A percentile compares a stretch with the other conserved stretches of the same genome.
These are phyloP conservation scores for Miichthys miiuy DNA, from an alignment of 2,797 vertebrate genomes.

Conservation along the genomic window DNA sequence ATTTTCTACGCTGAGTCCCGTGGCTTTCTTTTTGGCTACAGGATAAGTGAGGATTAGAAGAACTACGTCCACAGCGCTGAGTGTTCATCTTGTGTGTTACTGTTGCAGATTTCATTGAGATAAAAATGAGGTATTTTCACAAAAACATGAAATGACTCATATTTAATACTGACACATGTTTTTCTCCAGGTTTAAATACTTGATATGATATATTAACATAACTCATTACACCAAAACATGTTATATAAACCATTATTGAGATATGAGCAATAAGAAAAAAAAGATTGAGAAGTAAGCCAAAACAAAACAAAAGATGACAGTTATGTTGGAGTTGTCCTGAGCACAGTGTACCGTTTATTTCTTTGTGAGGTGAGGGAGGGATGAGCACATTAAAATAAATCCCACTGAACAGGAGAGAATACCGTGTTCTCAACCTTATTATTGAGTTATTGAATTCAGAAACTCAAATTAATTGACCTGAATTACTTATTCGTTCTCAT, in stretches of 20 bases:
- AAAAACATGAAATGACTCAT: not conserved
- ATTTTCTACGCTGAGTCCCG: not conserved
- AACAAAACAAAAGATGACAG: not conserved
- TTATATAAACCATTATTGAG: not conserved
- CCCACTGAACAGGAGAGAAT: not conserved
- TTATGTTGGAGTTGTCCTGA: not conserved
- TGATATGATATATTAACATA: not conserved
- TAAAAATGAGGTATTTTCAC: not conserved
- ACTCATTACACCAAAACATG: too few species aligned
- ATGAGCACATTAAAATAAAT: not conserved
- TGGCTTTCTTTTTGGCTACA: slow-evolving; percentile 8
- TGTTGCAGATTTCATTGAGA: slow-evolving; percentile 3
- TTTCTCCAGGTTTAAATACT: not conserved
- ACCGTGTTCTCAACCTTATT: not conserved
- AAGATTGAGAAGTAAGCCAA: not conserved
- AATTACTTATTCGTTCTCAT: slow-evolving; percentile 16
- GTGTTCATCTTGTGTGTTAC: not conserved
- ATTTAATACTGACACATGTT: not conserved
- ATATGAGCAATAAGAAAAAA: not conserved
- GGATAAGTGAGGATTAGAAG: slow-evolving; percentile 26
- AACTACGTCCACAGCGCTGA: not conserved
- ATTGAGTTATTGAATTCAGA: not conserved
- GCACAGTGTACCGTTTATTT: not conserved
- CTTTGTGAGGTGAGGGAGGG: not conserved
- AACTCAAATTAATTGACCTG: not conserved